A percentile compares a stretch with the other conserved stretches of the same genome.
phyloP scores from a whole-genome alignment of 2,888 invertebrate species.

The Phragmatobia fuliginosa region DNA sequence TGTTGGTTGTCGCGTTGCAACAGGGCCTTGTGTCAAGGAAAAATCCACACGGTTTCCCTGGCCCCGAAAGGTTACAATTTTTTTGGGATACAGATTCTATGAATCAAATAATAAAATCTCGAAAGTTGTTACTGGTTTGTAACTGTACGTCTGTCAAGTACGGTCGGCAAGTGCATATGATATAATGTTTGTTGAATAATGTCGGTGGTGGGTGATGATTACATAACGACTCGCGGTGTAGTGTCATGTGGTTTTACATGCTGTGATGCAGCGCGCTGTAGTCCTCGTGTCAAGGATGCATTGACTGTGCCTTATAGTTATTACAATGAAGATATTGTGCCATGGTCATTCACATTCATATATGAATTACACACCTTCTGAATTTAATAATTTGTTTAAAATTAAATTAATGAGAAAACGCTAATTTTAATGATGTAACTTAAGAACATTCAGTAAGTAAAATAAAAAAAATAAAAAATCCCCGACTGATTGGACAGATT shows the following conservation, averaged over 20 bases:
- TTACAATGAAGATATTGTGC: conserved; percentile 71
- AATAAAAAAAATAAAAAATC: too few species aligned
- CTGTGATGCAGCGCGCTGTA: conserved; percentile 54
- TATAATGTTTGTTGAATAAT: conserved; percentile 67
- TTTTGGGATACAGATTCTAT: conserved; percentile 57
- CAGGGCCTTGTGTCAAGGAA: conserved; percentile 85
- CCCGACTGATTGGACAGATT: too few species aligned
- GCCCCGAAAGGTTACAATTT: conserved; percentile 70
- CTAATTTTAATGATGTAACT: background rate
- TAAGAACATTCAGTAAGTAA: too few species aligned
- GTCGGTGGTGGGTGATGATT: conserved; percentile 69
- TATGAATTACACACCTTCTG: conserved; percentile 40
- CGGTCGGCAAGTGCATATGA: conserved; percentile 55
- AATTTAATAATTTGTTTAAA: conserved; percentile 20
- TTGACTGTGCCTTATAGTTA: conserved; percentile 64
- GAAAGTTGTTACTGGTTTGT: background rate
- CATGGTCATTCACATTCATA: conserved; percentile 72
- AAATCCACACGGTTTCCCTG: conserved; percentile 84
- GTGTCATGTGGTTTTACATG: conserved; percentile 53
- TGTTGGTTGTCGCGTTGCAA: conserved; percentile 83
- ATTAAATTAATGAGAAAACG: background rate
- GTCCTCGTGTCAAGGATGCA: conserved; percentile 79
- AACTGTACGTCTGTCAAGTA: conserved; percentile 4
- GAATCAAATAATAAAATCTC: conserved; percentile 18
- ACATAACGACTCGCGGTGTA: conserved; percentile 67